A percentile compares a stretch with the other conserved stretches of the same genome.
phyloP scores from a whole-genome alignment of 2,888 invertebrate genomes.

The Mesorhabditis belari region DNA sequence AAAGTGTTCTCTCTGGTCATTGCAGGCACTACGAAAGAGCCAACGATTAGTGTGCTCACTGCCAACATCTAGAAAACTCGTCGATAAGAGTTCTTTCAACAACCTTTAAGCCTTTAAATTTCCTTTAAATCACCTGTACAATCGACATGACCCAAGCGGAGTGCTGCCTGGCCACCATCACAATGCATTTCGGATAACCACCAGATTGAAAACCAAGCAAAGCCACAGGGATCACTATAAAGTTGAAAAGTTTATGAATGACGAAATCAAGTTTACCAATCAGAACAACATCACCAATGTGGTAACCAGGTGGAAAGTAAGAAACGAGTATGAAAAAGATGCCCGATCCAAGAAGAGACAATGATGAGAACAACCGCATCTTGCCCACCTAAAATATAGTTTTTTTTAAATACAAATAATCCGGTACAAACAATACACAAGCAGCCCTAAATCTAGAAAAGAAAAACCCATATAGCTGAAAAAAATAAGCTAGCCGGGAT shows the following conservation, averaged over 20 bases:
- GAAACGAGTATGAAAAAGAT: slow-evolving; percentile 30
- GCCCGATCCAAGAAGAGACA: slow-evolving; percentile 39
- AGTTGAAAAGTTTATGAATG: background rate
- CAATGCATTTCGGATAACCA: slow-evolving; percentile 36
- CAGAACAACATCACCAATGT: slow-evolving; percentile 19
- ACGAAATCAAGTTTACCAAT: slow-evolving; percentile 19
- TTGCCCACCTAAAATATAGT: slow-evolving; percentile 11
- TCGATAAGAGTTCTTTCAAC: background rate
- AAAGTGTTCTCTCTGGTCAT: slow-evolving; percentile 28
- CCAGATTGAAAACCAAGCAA: slow-evolving; percentile 41
- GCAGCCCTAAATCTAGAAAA: no score
- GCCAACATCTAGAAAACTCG: slow-evolving; percentile 26
- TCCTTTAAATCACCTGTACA: slow-evolving; percentile 22
- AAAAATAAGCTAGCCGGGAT: no score
- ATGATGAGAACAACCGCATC: slow-evolving; percentile 36
- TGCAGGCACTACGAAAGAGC: slow-evolving; percentile 35
- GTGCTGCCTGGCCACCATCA: slow-evolving; percentile 34
- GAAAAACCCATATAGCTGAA: no score
- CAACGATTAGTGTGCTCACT: slow-evolving; percentile 25
- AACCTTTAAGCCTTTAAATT: background rate
- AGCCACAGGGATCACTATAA: slow-evolving; percentile 27
- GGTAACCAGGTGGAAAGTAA: slow-evolving; percentile 17
- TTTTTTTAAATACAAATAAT: background rate
- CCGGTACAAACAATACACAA: background rate
- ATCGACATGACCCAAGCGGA: slow-evolving; percentile 38